Evolutionary conservation across 2,113 vertebrate genomes (phyloP), one percentile per base, ranked within the genome.

Genomic region (Eulemur rufifrons): DNA sequence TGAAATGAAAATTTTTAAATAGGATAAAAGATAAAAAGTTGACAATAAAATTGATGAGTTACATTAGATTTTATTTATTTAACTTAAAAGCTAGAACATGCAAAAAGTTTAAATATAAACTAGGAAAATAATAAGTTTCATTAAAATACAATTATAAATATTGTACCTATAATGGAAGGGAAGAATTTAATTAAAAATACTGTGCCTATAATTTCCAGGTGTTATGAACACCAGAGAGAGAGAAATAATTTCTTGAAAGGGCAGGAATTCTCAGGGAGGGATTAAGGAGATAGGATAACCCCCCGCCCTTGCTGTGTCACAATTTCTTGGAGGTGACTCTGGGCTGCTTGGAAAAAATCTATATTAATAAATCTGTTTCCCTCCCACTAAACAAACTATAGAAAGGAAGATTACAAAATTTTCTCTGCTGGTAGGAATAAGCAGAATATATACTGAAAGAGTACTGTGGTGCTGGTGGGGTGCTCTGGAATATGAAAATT

Each of bases 51-150:
- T 18, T 63, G 45, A 29, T 10, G 39, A 87, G 52, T 42, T 82
- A 27, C 39, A 8, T 76, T 63, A 69, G 18, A 59, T 78, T 92
- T 73, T 6, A 86, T 86, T 89, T 89, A n/a, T 81, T 73, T 37
- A 78, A 71, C 18, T 89, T 91, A 91, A 86, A 82, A 86, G 27
- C 47, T 76, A 89, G 68, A 66, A 39, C 64, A 73, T 89, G 37
- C 64, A 74, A 91, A 56, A 69, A 27, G 9, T 52, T n/a, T 52
- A 37, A 76, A 61, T 20, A 2, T 42, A 59, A 52, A 18, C 3
- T n/a, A 92, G 64, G n/a, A 94, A 95, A 85, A 59, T 84, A 90
- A 78, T 95, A 80, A 21, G 3, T 82, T 91, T 71, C 29, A 18
- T 78, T 89, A 29, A 85, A 74, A 88, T 59, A 18, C 42, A 63